phyloP scores from a whole-genome alignment of 2,888 invertebrate species.

The Drepanosiphum platanoidis region DNA sequence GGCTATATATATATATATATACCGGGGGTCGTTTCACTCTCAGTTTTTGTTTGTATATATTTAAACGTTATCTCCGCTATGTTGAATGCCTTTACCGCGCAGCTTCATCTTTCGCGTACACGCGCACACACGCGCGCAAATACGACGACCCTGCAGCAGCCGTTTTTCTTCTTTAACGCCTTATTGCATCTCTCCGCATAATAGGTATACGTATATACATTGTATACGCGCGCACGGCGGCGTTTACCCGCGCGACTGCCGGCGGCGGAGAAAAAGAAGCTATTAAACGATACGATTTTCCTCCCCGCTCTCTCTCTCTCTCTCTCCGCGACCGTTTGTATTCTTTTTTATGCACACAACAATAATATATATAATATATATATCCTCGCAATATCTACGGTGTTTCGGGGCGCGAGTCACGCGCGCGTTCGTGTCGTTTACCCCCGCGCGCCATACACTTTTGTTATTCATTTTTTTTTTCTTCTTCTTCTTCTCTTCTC shows the following conservation, averaged over 20 bases:
- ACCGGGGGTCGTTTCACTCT: conserved; percentile 55
- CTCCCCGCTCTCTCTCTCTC: no score
- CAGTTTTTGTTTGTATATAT: conserved; percentile 61
- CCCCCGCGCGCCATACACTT: neutral
- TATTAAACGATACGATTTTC: conserved; percentile 61
- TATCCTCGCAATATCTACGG: conserved; percentile 9
- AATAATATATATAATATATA: conserved; percentile 50
- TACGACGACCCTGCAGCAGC: conserved; percentile 16
- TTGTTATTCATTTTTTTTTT: conserved; percentile 13
- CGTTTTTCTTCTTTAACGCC: conserved; percentile 62
- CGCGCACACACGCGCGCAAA: conserved; percentile 2
- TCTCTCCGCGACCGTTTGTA: conserved; percentile 39
- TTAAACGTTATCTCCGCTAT: conserved; percentile 61
- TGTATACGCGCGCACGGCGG: neutral
- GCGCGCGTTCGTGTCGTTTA: neutral
- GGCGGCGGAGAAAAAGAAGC: conserved; percentile 47
- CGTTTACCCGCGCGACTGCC: neutral
- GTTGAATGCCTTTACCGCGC: conserved; percentile 52
- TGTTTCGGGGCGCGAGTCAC: conserved; percentile 25
- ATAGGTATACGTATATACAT: neutral
- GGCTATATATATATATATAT: neutral
- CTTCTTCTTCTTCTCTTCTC: no score
- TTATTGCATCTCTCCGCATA: conserved; percentile 59
- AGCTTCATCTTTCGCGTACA: conserved; percentile 49
- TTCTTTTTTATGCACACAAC: conserved; percentile 36